Conservation (phyloP, 2,113 vertebrate genomes). For the Brachionichthys hirsutus region DNA sequence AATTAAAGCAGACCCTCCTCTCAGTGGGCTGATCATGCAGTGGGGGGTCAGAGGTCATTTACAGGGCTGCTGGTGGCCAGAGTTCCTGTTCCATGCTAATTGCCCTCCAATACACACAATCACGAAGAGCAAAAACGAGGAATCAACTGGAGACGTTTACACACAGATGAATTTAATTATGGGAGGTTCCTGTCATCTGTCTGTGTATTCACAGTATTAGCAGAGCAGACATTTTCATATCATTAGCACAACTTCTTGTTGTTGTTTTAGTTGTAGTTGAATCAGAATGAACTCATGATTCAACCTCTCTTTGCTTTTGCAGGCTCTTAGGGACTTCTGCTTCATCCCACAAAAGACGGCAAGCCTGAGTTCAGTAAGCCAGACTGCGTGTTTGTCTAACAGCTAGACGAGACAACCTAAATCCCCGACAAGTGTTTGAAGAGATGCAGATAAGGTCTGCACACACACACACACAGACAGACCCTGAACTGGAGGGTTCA, state of each 20-base stretch:
- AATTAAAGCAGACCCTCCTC: slow-evolving; percentile 71
- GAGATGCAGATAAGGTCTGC: slow-evolving; percentile 46
- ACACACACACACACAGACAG: slow-evolving; percentile 35
- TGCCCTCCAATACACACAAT: slow-evolving; percentile 40
- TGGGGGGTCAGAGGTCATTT: slow-evolving; percentile 73
- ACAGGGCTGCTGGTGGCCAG: slow-evolving; percentile 70
- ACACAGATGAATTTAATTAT: slow-evolving; percentile 31
- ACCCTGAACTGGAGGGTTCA: background rate
- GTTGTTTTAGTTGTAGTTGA: background rate
- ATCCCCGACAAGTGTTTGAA: slow-evolving; percentile 49
- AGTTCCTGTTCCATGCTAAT: slow-evolving; percentile 67
- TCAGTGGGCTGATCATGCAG: slow-evolving; percentile 75
- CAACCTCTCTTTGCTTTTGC: background rate
- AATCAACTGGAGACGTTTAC: too few species aligned
- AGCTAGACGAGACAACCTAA: slow-evolving; percentile 55
- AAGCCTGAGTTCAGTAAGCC: slow-evolving; percentile 52
- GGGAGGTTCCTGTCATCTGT: background rate
- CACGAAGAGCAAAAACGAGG: too few species aligned
- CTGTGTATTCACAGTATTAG: background rate
- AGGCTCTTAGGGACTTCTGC: slow-evolving; percentile 12
- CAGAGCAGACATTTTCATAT: background rate
- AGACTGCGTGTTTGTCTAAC: slow-evolving; percentile 54
- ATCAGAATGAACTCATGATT: background rate
- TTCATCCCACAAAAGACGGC: slow-evolving; percentile 33
- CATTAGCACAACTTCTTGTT: background rate